Base-by-base conservation (phyloP, 2,797 vertebrate species). In the Bryconaethiops microstoma region DNA sequence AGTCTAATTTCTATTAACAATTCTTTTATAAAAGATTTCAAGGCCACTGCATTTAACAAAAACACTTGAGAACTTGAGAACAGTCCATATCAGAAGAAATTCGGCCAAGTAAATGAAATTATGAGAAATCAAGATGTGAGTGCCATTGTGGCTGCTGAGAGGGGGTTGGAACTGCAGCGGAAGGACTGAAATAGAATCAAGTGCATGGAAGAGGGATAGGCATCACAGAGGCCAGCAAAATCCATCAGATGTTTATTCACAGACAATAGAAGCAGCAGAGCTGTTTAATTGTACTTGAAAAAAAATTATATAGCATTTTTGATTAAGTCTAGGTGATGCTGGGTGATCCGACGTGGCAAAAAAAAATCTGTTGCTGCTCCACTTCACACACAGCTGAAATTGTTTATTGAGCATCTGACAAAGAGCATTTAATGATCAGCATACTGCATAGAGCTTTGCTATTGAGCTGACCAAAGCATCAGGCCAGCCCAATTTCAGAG, bases 131-230 rank as follows among this genome's bases (percentile, higher is more conserved):
- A 86, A 50, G 23, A 75, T 50, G 57, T 77, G 62, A 29, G 19
- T 29, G 75, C 67, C 64, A 17, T 73, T 23, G 52, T 42, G 73
- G 23, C 69, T 76, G 55, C 67, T 67, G 84, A 85, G 84, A 87
- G 88, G 57, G 40, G 42, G 87, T 83, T 81, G 88, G 90, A 93
- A 91, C 82, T 89, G 84, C 87, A 87, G 82, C 78, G 85, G 86
- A 78, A 83, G 78, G 84, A 78, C 88, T 87, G 77, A 94, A 94
- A 92, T 86, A 92, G 90, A 87, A 80, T 78, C 84, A 80, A 71
- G 85, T 77, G 86, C 78, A 85, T 83, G 76, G 65, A 79, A 87
- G 81, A 85, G 87, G 82, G 80, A 88, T 67, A 83, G 80, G 87
- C 69, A 77, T 75, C 83, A 50, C 45, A 57, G 72, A 73, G 80